Conservation (phyloP, 1,140 invertebrate species). For the Anoplolepis gracilipes region DNA sequence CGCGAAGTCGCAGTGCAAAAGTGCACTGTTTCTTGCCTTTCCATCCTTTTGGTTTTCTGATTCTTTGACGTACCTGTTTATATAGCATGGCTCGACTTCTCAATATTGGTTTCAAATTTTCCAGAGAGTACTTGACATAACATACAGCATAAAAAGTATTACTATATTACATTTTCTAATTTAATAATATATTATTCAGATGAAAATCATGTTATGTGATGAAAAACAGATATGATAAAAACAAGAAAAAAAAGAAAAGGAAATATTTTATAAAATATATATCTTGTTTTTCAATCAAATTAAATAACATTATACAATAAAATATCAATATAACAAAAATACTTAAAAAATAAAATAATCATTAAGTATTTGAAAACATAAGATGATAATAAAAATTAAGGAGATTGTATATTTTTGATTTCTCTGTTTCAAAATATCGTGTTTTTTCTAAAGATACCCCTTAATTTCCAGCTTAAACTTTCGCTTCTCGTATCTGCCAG, state of each 20-base stretch:
- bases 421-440: background rate
- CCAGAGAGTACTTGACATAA: too few species aligned
- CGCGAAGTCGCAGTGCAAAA: constrained; percentile 15
- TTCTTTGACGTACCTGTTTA: background rate
- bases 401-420: background rate
- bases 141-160: too few species aligned
- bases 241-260: background rate
- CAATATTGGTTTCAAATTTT: constrained; percentile 9
- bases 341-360: background rate
- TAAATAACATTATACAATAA: background rate
- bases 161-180: too few species aligned
- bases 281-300: background rate
- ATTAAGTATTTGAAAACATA: background rate
- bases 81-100: background rate
- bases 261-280: too few species aligned
- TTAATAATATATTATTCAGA: background rate
- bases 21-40: constrained; percentile 20
- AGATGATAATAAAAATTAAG: background rate
- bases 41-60: background rate
- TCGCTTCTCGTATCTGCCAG: constrained; percentile 21
- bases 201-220: background rate
- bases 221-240: background rate
- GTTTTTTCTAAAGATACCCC: background rate
- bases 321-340: background rate
- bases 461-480: constrained; percentile 35